Base-by-base conservation (phyloP, 1,140 invertebrate species). In the Druon quercuslanigerum region DNA sequence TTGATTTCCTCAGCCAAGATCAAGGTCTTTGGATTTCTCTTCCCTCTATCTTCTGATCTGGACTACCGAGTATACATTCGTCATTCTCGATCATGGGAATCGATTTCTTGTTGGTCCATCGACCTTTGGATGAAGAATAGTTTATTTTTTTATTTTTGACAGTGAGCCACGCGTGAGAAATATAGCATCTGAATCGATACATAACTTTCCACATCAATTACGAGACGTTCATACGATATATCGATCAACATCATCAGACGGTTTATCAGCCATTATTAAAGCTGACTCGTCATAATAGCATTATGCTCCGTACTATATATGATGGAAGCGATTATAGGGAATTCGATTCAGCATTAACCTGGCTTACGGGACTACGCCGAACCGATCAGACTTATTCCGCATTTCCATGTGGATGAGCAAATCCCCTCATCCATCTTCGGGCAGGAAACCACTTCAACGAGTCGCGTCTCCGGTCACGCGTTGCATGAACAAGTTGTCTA, bases 401-500 rank as follows among this genome's bases (percentile, higher is more conserved):
- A 14, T 66, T 33, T 66, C 13, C 57, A 16, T 14, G 11, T 16
- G 57, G 19, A 66, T 66, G 57, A 66, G 16, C 57, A 66, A 66
- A 66, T 33, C 20, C 25, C 57, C 3, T 66, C 25, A 66, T 66
- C 20, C 25, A 66, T 66, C 57, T 57, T 57, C 56, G 8, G 57
- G 13, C 25, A 66, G 57, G 25, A 66, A 25, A 20, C 3, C 56
- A 20, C 25, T 66, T 40, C 14, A 12, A 66, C 25, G 57, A 66
- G 25, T 40, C 57, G 33, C 12, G 8, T 66, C 57, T 16, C 57
- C 57, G 25, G 57, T 66, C 57, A 66, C 57, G 57, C 57, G 25
- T 66, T 25, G 57, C 57, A 66, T 40, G 57, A 40, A 66, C 56
- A 75, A 75, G 46, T 75, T 66, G 19, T 50, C 73, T 51, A 33